Conservation (phyloP, 2,888 invertebrate species). For the Coremacera marginata region DNA sequence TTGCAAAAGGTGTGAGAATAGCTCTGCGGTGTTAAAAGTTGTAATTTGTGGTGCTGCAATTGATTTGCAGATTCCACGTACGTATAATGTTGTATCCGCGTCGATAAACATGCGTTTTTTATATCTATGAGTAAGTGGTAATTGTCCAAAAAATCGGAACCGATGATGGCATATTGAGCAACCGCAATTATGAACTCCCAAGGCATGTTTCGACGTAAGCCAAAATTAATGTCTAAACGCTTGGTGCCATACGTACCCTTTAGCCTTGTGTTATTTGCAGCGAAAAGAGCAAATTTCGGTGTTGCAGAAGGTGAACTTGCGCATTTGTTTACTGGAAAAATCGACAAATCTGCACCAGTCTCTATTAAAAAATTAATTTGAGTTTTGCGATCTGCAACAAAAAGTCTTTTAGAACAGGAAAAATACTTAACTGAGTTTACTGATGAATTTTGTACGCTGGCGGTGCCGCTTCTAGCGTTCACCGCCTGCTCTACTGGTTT, state of each 20-base stretch:
- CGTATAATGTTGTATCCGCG: background rate
- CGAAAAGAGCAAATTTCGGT: too few species aligned
- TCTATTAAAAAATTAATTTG: background rate
- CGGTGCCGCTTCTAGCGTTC: too few species aligned
- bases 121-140: background rate
- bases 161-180: background rate
- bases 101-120: background rate
- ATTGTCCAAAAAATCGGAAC: conserved; percentile 2
- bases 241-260: too few species aligned
- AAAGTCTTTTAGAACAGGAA: conserved; percentile 2
- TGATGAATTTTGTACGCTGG: background rate
- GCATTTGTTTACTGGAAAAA: too few species aligned
- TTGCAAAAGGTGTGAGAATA: conserved; percentile 1
- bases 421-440: background rate
- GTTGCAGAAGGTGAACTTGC: too few species aligned
- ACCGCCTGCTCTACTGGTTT: too few species aligned
- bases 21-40: background rate
- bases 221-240: background rate
- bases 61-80: background rate
- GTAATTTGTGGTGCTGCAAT: background rate
- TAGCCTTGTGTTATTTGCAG: too few species aligned
- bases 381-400: background rate
- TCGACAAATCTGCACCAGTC: too few species aligned
- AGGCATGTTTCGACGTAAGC: background rate
- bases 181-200: background rate